Percentiles rank a stretch among this genome's conserved stretches.
Evolutionary conservation across 2,888 invertebrate species (phyloP).

Genomic region (Ceramica pisi): DNA sequence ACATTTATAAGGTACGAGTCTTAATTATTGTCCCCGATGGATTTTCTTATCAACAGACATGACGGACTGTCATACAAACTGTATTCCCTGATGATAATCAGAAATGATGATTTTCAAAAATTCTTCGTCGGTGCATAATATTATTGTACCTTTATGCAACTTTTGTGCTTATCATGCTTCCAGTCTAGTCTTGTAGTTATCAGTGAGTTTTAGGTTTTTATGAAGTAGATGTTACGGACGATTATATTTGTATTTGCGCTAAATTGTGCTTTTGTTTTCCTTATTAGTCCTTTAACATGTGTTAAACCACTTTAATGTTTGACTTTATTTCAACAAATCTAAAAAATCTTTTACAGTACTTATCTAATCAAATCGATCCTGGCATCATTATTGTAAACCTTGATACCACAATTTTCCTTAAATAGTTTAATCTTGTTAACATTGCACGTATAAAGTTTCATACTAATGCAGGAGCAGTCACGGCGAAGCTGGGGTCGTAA

Average conservation of each 20-base stretch:
- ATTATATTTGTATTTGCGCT: too few relatives aligned
- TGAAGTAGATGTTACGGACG: neutral
- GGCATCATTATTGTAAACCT: neutral
- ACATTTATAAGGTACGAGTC: neutral
- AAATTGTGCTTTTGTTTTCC: too few relatives aligned
- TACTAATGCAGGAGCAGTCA: conserved; percentile 31
- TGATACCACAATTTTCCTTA: neutral
- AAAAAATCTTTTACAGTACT: neutral
- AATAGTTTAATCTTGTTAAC: neutral
- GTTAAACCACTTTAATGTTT: too few relatives aligned
- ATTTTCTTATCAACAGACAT: neutral
- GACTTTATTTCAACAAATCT: neutral
- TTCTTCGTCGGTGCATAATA: neutral
- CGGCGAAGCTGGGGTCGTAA: conserved; percentile 68
- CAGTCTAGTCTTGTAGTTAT: neutral
- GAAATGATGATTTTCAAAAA: neutral
- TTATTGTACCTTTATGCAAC: neutral
- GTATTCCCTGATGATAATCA: neutral
- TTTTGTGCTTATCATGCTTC: neutral
- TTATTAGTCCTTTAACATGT: neutral
- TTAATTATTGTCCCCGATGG: too few relatives aligned
- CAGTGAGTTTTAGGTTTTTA: neutral
- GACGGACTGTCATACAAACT: neutral
- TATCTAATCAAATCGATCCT: neutral
- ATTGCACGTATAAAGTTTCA: conserved; percentile 15